phyloP scores from a whole-genome alignment of 2,888 invertebrate genomes.

The Watsonalla binaria region DNA sequence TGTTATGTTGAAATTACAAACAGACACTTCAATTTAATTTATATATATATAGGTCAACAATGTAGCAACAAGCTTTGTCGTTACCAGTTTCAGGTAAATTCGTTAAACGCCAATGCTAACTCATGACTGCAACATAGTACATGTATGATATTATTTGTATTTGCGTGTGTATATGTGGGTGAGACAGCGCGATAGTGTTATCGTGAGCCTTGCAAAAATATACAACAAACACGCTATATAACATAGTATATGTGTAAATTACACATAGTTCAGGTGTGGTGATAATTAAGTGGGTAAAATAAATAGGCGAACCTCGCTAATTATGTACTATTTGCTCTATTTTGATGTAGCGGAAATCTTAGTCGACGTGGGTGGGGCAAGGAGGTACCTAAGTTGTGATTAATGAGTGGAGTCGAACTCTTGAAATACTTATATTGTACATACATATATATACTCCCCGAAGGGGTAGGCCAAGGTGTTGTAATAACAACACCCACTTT shows the following conservation, averaged over 20 bases:
- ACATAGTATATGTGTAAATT: constrained; percentile 23
- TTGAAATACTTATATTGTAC: too few relatives aligned
- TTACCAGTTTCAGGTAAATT: too few relatives aligned
- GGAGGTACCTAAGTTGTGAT: background rate
- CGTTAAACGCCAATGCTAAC: too few relatives aligned
- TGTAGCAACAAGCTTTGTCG: too few relatives aligned
- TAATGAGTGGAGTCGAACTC: too few relatives aligned
- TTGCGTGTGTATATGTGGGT: constrained; percentile 59
- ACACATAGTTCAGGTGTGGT: constrained; percentile 15
- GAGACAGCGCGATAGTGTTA: constrained; percentile 67
- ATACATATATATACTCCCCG: too few relatives aligned
- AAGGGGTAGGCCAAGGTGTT: too few relatives aligned
- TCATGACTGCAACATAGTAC: constrained; percentile 4
- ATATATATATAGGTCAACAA: too few relatives aligned
- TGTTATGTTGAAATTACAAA: too few relatives aligned
- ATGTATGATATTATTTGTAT: constrained; percentile 22
- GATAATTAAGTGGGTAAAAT: constrained; percentile 42
- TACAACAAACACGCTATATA: constrained; percentile 60
- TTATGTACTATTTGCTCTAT: background rate
- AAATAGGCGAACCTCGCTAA: constrained; percentile 20
- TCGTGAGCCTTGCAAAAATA: constrained; percentile 75
- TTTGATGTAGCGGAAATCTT: background rate
- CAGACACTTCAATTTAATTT: too few relatives aligned
- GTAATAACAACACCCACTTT: too few relatives aligned
- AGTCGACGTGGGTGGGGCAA: background rate